These are phyloP conservation scores for Pampusana beccarii DNA, from an alignment of 2,113 vertebrate genomes.

Conservation along the genomic window DNA sequence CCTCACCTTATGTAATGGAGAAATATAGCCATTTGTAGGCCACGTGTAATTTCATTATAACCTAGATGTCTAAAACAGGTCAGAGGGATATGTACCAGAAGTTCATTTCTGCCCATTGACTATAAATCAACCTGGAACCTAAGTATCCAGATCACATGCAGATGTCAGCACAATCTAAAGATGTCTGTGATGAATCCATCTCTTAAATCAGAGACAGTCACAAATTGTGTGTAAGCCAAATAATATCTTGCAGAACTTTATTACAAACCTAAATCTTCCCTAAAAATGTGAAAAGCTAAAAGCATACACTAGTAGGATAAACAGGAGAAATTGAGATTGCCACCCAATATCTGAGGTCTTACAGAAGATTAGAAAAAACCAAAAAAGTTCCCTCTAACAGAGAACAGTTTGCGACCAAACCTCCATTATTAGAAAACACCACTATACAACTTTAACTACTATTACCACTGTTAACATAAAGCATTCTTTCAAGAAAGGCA, in stretches of 20 bases:
- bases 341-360: neutral
- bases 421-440: neutral
- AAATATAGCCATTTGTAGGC: neutral
- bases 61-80: neutral
- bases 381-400: neutral
- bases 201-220: neutral
- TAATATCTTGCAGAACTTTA: neutral
- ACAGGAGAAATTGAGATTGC: neutral
- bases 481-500: neutral
- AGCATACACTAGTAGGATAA: neutral
- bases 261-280: neutral
- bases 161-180: neutral
- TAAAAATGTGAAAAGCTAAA: neutral
- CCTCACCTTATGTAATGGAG: neutral
- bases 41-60: rapidly evolving
- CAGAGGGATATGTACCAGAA: neutral
- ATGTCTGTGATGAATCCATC: neutral
- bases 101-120: neutral
- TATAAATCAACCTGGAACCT: neutral
- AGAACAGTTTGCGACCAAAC: neutral
- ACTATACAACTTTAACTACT: neutral
- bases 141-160: neutral
- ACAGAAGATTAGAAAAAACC: neutral
- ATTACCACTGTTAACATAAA: neutral
- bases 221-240: neutral